Conservation (phyloP, 2,888 invertebrate species). For the Ophioninae sp. region DNA sequence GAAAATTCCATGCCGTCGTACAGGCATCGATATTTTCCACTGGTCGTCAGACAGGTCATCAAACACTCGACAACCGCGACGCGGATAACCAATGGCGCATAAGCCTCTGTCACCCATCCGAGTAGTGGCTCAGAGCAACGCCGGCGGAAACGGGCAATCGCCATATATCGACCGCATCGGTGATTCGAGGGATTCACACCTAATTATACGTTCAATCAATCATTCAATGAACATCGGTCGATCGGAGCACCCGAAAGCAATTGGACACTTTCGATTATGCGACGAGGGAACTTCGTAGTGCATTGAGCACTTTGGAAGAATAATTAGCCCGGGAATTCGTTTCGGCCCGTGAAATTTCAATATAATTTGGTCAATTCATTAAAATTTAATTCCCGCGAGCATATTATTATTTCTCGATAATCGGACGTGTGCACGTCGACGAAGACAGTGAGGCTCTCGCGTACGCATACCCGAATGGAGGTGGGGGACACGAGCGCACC, state of each 20-base stretch:
- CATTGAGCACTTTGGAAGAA: constrained; percentile 17
- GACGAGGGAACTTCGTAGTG: not conserved
- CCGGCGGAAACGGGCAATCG: not conserved
- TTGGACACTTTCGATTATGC: not conserved
- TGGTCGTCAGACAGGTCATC: too few relatives aligned
- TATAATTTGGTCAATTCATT: constrained; percentile 48
- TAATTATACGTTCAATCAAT: not conserved
- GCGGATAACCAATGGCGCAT: too few relatives aligned
- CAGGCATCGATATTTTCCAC: too few relatives aligned
- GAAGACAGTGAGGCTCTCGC: not conserved
- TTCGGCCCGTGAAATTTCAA: not conserved
- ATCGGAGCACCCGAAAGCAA: too few relatives aligned
- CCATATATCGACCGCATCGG: not conserved
- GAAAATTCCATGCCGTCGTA: too few relatives aligned
- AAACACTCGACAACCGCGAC: too few relatives aligned
- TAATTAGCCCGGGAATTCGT: constrained; percentile 10
- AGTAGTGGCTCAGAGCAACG: not conserved
- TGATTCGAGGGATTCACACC: not conserved
- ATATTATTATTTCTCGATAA: constrained; percentile 57
- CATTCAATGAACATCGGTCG: not conserved
- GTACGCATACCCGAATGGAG: not conserved
- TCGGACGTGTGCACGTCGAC: constrained; percentile 38
- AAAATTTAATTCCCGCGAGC: constrained; percentile 48
- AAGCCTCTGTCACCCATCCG: not conserved
- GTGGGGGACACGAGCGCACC: not conserved